Evolutionary conservation across 2,888 invertebrate genomes (phyloP).

Genomic region (Drosophila aldrichi): DNA sequence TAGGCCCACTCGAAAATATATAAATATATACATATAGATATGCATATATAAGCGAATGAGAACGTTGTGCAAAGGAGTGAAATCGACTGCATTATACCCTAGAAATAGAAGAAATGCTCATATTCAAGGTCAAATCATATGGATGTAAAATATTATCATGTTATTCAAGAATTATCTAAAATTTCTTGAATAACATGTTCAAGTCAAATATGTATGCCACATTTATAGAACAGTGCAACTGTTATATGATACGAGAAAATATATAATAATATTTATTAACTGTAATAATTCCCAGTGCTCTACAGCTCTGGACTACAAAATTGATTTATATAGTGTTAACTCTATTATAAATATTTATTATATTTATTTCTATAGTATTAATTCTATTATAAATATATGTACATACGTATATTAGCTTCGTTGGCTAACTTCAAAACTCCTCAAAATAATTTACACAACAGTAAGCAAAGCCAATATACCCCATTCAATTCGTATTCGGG

Average conservation of each 20-base stretch:
- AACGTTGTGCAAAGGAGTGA: not conserved
- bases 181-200: not conserved
- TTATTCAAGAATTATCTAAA: no score
- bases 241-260: no score
- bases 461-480: not conserved
- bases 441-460: not conserved
- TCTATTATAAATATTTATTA: no score
- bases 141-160: not conserved
- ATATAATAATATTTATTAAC: not conserved
- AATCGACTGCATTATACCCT: not conserved
- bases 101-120: no score
- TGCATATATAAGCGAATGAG: not conserved
- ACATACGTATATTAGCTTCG: no score
- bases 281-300: no score
- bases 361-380: no score
- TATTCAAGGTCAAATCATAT: no score
- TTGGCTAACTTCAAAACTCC: not conserved
- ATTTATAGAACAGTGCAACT: not conserved
- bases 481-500: not conserved
- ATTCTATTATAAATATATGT: no score
- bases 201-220: not conserved
- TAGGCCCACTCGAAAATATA: conserved; percentile 48
- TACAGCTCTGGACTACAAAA: no score
- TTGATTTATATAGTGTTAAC: no score
- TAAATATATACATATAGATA: not conserved